Evolutionary conservation across 2,888 invertebrate genomes (phyloP), one percentile per base, ranked within the genome.

Genomic region (Ochropacha duplaris): DNA sequence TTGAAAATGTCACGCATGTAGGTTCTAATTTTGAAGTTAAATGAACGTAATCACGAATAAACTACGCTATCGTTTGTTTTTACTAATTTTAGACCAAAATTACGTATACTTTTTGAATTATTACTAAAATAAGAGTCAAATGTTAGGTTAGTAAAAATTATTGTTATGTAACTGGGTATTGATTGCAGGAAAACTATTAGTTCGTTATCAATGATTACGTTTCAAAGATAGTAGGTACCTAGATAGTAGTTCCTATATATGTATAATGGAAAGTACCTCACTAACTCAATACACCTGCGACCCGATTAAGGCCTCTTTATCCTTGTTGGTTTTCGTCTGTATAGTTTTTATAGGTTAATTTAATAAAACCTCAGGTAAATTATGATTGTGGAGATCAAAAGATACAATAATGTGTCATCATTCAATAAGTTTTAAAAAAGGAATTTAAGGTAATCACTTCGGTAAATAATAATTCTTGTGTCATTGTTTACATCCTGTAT

Each of bases 131-230:
- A 16, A 50, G 9, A n/a, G 28, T 16, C 24, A 3, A 26, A 1
- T 24, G 26, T 56, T 19, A 16, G 22, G 19, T 54, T n/a, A 26
- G 22, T 52, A 44, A 55, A 57, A 51, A 61, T 64, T 66, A 64
- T 59, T 64, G 83, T 87, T 87, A 87, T 87, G 87, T 87, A 87
- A 87, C 83, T 58, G 34, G 59, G 58, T 63, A 61, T 64, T 61
- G 51, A 64, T 54, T 63, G 51, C 66, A 69, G 59, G 59, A 77
- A 83, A 82, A 79, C 81, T 72, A 68, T 58, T 52, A 55, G 59
- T 59, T 50, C 57, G 49, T 65, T 68, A 64, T 66, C 63, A 54
- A 58, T 57, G 52, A 57, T 59, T 64, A 64, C 61, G n/a, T n/a
- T n/a, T n/a, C n/a, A n/a, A n/a, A n/a, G n/a, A n/a, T n/a, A n/a